Percentiles rank a stretch among this genome's conserved stretches.
Conservation (phyloP, 2,797 vertebrate genomes). For the Acipenser ruthenus region DNA sequence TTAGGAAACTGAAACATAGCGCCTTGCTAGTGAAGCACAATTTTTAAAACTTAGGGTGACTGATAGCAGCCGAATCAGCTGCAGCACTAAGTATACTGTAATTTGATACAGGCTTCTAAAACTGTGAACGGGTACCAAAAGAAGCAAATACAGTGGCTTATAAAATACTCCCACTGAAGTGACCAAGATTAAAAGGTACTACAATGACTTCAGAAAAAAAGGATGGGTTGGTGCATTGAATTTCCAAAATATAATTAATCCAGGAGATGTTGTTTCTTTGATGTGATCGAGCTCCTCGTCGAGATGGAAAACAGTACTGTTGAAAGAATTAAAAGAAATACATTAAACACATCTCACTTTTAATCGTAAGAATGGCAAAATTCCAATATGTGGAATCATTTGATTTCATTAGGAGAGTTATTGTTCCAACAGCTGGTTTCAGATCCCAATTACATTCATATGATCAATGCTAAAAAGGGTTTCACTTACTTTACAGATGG, state of each 20-base stretch:
- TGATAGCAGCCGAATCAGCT: slow-evolving; percentile 15
- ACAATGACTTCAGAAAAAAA: slow-evolving; percentile 50
- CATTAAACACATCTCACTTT: not conserved
- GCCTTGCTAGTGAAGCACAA: slow-evolving; percentile 21
- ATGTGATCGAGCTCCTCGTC: slow-evolving; percentile 36
- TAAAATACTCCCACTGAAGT: slow-evolving; percentile 40
- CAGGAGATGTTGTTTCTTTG: slow-evolving; percentile 38
- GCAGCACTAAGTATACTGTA: slow-evolving; percentile 19
- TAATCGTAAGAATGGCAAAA: no score
- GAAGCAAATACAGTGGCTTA: slow-evolving; percentile 31
- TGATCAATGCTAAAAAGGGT: no score
- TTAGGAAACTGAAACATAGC: slow-evolving; percentile 32
- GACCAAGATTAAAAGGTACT: slow-evolving; percentile 71
- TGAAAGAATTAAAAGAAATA: slow-evolving; percentile 27
- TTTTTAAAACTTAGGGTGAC: slow-evolving; percentile 18
- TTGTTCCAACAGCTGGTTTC: slow-evolving; percentile 29
- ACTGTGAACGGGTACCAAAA: slow-evolving; percentile 34
- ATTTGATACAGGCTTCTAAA: slow-evolving; percentile 28
- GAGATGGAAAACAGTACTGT: slow-evolving; percentile 31
- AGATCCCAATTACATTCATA: slow-evolving; percentile 34
- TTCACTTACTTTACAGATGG: no score
- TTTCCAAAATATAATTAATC: slow-evolving; percentile 39
- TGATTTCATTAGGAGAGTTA: no score
- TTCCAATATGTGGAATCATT: no score
- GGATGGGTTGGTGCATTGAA: slow-evolving; percentile 43